Percentiles rank a stretch among this genome's conserved stretches.
phyloP scores from a whole-genome alignment of 1,140 invertebrate species.

The Schlechtendalia chinensis region DNA sequence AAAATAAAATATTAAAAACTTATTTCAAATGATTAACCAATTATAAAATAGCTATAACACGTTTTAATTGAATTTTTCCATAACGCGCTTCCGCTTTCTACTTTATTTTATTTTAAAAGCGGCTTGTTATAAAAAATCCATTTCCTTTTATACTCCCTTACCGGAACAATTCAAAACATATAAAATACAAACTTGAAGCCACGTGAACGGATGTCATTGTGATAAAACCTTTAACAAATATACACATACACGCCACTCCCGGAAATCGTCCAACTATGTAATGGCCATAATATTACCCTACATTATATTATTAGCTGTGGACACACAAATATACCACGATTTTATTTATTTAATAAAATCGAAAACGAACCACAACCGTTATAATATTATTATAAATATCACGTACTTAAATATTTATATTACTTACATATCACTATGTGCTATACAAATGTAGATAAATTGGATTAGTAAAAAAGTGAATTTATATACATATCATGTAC shows the following conservation, averaged over 20 bases:
- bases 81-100: not conserved
- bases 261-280: conserved; percentile 10
- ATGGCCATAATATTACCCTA: not conserved
- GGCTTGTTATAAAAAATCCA: not conserved
- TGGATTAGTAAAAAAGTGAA: no score
- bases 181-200: conserved; percentile 18
- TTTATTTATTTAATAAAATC: conserved; percentile 3
- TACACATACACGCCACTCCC: not conserved
- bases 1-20: not conserved
- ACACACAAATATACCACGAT: not conserved
- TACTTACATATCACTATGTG: not conserved
- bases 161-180: not conserved
- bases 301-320: not conserved
- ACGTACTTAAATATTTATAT: no score
- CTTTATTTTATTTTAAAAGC: conserved; percentile 15
- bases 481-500: no score
- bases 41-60: not conserved
- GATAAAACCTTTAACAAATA: not conserved
- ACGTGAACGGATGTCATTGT: conserved; percentile 45
- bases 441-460: no score
- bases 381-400: conserved; percentile 4
- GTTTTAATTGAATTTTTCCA: not conserved
- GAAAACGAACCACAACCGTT: not conserved
- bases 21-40: not conserved
- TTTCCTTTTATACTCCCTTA: not conserved